phyloP scores from a whole-genome alignment of 2,113 vertebrate genomes.

The Myotis yumanensis region DNA sequence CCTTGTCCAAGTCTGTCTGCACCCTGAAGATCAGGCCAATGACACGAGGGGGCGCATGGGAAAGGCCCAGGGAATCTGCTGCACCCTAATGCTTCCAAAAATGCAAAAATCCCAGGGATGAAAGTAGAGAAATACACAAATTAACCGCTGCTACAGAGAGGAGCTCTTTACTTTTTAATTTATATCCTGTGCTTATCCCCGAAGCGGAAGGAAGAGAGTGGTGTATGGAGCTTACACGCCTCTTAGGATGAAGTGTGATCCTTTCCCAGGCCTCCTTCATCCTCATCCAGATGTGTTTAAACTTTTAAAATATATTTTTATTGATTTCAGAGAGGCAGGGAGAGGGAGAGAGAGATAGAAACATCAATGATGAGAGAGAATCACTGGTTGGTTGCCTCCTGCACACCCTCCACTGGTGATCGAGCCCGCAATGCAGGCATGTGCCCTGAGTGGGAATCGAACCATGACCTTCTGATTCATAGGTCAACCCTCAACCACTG shows the following conservation, averaged over 20 bases:
- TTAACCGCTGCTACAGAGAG: conserved; percentile 20
- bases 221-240: background rate
- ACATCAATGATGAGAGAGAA: too few species aligned
- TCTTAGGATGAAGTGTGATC: background rate
- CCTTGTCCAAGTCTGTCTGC: background rate
- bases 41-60: background rate
- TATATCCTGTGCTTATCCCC: conserved; percentile 39
- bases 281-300: conserved; percentile 56
- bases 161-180: conserved; percentile 17
- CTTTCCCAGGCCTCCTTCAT: background rate
- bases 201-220: background rate
- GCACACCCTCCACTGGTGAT: too few species aligned
- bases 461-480: too few species aligned
- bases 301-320: conserved; percentile 29
- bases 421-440: too few species aligned
- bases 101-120: conserved; percentile 48
- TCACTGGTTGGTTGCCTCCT: too few species aligned
- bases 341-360: too few species aligned
- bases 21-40: conserved; percentile 32
- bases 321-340: too few species aligned
- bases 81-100: conserved; percentile 1
- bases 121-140: conserved; percentile 48
- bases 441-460: too few species aligned
- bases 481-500: too few species aligned
- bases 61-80: conserved; percentile 47